Evolutionary conservation across 2,113 vertebrate genomes (phyloP).

Genomic region (Plestiodon gilberti): DNA sequence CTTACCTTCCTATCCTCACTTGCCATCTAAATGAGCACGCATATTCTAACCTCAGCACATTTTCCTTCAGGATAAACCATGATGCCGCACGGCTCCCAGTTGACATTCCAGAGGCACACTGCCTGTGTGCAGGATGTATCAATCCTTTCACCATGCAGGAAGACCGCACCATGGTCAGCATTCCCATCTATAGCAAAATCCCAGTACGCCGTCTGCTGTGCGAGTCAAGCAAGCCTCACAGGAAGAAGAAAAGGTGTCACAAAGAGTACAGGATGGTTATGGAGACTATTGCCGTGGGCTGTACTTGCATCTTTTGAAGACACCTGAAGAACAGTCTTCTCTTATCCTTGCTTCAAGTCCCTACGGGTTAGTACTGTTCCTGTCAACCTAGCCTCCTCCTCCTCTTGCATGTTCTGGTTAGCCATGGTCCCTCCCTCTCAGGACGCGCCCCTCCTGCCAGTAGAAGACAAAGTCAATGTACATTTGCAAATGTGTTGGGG

Average conservation of each 20-base stretch:
- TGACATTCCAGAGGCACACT: slow-evolving; percentile 84
- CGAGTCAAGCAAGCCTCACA: slow-evolving; percentile 23
- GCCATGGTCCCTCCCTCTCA: neutral
- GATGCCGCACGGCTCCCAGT: slow-evolving; percentile 77
- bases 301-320: slow-evolving; percentile 87
- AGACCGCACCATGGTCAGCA: slow-evolving; percentile 86
- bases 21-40: accelerated
- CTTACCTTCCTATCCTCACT: too few relatives aligned
- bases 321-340: accelerated
- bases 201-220: slow-evolving; percentile 82
- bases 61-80: slow-evolving; percentile 81
- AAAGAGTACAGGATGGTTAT: slow-evolving; percentile 79
- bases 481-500: neutral
- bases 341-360: accelerated
- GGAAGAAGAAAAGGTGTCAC: slow-evolving; percentile 68
- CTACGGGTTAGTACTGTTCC: neutral
- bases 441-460: neutral
- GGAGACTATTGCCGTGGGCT: slow-evolving; percentile 88
- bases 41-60: neutral
- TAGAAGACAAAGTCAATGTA: neutral
- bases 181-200: slow-evolving; percentile 86
- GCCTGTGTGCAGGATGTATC: slow-evolving; percentile 83
- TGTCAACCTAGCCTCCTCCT: neutral
- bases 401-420: neutral
- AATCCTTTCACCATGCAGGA: slow-evolving; percentile 90